These are phyloP conservation scores for Pipistrellus kuhlii DNA, from an alignment of 2,797 vertebrate genomes.

Conservation along the genomic window DNA sequence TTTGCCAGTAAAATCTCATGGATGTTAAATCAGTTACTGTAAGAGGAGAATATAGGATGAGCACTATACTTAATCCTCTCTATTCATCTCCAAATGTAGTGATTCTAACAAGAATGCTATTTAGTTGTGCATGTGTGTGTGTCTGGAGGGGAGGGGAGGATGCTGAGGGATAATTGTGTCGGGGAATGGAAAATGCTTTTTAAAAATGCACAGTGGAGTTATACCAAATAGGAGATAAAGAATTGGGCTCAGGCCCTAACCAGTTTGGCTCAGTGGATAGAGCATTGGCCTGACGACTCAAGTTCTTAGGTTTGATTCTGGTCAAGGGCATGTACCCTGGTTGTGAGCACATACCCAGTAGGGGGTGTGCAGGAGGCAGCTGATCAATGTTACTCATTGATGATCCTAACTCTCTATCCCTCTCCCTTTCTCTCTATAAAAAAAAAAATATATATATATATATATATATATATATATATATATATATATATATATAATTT, in stretches of 20 bases:
- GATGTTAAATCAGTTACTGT: conserved; percentile 73
- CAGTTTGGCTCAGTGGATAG: too few relatives aligned
- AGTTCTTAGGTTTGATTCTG: too few relatives aligned
- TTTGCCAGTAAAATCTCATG: conserved; percentile 72
- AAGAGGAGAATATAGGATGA: conserved; percentile 61
- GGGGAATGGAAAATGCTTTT: not conserved
- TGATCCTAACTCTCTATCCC: too few relatives aligned
- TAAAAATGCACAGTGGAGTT: not conserved
- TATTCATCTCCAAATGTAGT: conserved; percentile 60
- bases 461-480: too few relatives aligned
- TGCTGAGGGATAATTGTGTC: not conserved
- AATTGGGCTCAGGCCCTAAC: not conserved
- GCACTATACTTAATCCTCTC: conserved; percentile 48
- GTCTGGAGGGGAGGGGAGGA: not conserved
- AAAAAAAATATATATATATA: too few relatives aligned
- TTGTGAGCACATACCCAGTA: too few relatives aligned
- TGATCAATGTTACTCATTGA: too few relatives aligned
- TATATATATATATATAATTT: too few relatives aligned
- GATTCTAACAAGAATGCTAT: conserved; percentile 62
- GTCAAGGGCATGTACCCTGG: too few relatives aligned
- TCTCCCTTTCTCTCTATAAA: too few relatives aligned
- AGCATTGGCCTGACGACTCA: too few relatives aligned
- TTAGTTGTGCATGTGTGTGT: not conserved
- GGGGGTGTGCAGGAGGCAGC: too few relatives aligned
- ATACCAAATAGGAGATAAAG: not conserved